A percentile compares a stretch with the other conserved stretches of the same genome.
Evolutionary conservation across 2,888 invertebrate species (phyloP).

Genomic region (Mythimna vitellina): DNA sequence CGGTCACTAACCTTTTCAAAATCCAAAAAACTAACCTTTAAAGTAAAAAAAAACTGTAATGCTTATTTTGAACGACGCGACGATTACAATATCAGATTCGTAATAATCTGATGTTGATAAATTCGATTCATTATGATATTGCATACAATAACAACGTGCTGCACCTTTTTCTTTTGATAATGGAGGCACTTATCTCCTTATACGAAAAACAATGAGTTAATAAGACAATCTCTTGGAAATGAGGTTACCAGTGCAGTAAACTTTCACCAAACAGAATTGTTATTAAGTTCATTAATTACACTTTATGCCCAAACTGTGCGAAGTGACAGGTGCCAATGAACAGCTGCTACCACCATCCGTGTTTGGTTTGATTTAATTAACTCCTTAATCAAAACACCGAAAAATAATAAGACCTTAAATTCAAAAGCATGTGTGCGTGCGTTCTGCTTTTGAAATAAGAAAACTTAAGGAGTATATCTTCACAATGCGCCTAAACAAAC

Average conservation of each 20-base stretch:
- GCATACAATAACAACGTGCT: constrained; percentile 8
- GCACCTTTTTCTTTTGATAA: constrained; percentile 34
- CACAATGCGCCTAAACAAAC: constrained; percentile 31
- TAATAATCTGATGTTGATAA: constrained; percentile 33
- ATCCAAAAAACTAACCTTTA: too few species aligned
- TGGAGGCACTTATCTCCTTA: constrained; percentile 6
- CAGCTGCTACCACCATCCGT: constrained; percentile 24
- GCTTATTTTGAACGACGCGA: not conserved
- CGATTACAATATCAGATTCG: constrained; percentile 11
- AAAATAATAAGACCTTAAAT: not conserved
- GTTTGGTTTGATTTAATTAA: constrained; percentile 26
- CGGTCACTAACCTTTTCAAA: constrained; percentile 5
- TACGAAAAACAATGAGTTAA: constrained; percentile 16
- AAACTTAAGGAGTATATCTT: constrained; percentile 16
- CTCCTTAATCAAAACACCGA: constrained; percentile 14
- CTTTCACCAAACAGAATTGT: constrained; percentile 20
- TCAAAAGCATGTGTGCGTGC: constrained; percentile 3
- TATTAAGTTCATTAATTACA: constrained; percentile 1
- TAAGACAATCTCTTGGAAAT: constrained; percentile 13
- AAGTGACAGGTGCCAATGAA: constrained; percentile 35
- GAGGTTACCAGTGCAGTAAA: constrained; percentile 1
- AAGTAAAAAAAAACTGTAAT: constrained; percentile 2
- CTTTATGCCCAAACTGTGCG: constrained; percentile 6
- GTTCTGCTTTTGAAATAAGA: constrained; percentile 1
- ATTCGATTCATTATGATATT: constrained; percentile 1